Evolutionary conservation across 1,140 invertebrate species (phyloP), one percentile per base, ranked within the genome.

Genomic region (Drosophila nannoptera): DNA sequence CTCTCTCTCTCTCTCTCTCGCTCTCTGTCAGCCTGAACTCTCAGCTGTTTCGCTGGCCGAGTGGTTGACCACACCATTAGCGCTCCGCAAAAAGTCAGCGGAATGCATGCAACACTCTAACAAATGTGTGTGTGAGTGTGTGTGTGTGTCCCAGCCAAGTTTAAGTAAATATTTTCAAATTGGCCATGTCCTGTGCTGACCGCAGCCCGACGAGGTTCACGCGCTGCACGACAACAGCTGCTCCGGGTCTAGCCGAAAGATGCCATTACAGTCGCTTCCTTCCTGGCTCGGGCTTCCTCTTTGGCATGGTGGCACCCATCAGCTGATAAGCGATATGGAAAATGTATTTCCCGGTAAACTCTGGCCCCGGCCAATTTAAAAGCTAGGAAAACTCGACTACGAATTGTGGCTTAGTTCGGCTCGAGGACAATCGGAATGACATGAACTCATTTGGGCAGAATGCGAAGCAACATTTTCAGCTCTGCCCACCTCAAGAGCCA

Each of bases 161-260:
- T 86, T 74, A 80, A 84, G 80, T 84, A 84, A 84, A 84, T 84
- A 84, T 84, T 84, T 84, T 86, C 48, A 80, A 84, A 84, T 84
- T 84, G 80, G 76, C 80, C 81, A 80, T 86, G 76, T 84, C 81
- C 80, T 78, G 73, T 36, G 53, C 58, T 59, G 62, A 61, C 50
- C 71, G 14, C 54, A 53, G 29, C 33, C 45, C 64, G 56, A 58
- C 66, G 73, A 64, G 64, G 35, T 69, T 38, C 72, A 38, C 52
- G 72, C 65, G 72, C 11, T n/a, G 7, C 62, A 43, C 66, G 72
- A 40, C 68, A 60, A 52, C 78, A 81, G 70, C 52, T 54, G 62
- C 31, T 38, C 54, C 61, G 38, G 55, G 35, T 48, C 55, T 71
- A 73, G 68, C 65, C 50, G 65, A 84, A 84, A 84, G 69, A 84